phyloP scores from a whole-genome alignment of 2,113 vertebrate species.

The Apteryx owenii region DNA sequence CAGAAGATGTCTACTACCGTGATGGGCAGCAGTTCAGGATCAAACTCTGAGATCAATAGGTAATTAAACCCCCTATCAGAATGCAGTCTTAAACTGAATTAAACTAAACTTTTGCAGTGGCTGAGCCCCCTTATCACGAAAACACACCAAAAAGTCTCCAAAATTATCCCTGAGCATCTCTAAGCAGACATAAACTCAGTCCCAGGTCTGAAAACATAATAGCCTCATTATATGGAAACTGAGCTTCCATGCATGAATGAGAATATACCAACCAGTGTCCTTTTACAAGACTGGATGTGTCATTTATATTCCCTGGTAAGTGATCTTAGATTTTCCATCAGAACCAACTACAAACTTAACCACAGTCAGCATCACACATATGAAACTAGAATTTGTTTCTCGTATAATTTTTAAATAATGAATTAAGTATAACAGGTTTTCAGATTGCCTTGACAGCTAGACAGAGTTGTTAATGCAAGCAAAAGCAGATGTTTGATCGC shows the following conservation, averaged over 20 bases:
- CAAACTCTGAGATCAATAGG: slow-evolving; percentile 52
- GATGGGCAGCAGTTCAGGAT: slow-evolving; percentile 39
- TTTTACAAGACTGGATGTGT: background rate
- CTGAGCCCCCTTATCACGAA: background rate
- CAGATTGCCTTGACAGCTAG: background rate
- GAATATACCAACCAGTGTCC: background rate
- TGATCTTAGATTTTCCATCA: background rate
- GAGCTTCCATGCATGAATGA: background rate
- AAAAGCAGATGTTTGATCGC: background rate
- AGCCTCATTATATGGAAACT: background rate
- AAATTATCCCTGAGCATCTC: background rate
- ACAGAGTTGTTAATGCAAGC: background rate
- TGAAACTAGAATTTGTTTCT: background rate
- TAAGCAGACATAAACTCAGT: background rate
- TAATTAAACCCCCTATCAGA: slow-evolving; percentile 49
- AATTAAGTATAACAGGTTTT: background rate
- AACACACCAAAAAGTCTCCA: slow-evolving; percentile 3
- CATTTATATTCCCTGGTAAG: background rate
- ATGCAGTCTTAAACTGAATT: background rate
- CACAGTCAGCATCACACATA: background rate
- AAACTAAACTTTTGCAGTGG: slow-evolving; percentile 10
- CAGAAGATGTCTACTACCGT: slow-evolving; percentile 29
- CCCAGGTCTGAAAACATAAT: background rate
- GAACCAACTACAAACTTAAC: background rate
- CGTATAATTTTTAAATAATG: background rate